Base-by-base conservation (phyloP, 2,113 vertebrate genomes). In the Gulo gulo region DNA sequence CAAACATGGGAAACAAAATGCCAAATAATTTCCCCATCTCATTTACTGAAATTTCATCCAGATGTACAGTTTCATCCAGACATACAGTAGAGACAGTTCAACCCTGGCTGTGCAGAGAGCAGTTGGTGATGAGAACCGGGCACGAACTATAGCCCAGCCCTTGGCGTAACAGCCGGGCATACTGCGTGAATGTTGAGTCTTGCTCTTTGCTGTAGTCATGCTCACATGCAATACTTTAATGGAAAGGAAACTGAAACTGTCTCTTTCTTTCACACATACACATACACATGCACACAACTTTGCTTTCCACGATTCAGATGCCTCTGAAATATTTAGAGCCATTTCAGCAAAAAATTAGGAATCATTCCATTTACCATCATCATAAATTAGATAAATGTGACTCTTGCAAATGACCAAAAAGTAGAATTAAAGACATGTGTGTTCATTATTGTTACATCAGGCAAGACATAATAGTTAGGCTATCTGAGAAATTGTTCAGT, bases 121-220 rank as follows among this genome's bases (percentile, higher is more conserved):
- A 88, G 36, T 6, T 67, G 36, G 36, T n/a, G 26, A 95, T 9
- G 15, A 34, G 55, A 87, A 80, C 18, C 3, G 0, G 8, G 3
- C 0, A 71, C 14, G 29, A 1, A 1, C 10, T 39, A 5, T 2
- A 12, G 24, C 2, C 61, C 16, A 55, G 45, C 4, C 36, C 12
- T 55, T 42, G 9, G n/a, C 6, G 2, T 16, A 31, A 31, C 8
- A 78, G 23, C 4, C 10, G 31, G 50, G 18, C 10, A 39, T 8
- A 14, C 3, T 45, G 7, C 14, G 1, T 26, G 0, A 45, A 16
- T 16, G 11, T 12, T 47, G 47, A 39, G 6, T 24, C 16, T 29
- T 71, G 61, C 31, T 7, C 31, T 61, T 84, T 4, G 4, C 31
- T 29, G 15, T 31, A 57, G 34, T 47, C 34, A 76, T 47, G 1